Percentiles rank a stretch among this genome's conserved stretches.
These are phyloP conservation scores for Crambe crambe DNA, from an alignment of 37 sponge, comb jelly and placozoan genomes.

Conservation along the genomic window DNA sequence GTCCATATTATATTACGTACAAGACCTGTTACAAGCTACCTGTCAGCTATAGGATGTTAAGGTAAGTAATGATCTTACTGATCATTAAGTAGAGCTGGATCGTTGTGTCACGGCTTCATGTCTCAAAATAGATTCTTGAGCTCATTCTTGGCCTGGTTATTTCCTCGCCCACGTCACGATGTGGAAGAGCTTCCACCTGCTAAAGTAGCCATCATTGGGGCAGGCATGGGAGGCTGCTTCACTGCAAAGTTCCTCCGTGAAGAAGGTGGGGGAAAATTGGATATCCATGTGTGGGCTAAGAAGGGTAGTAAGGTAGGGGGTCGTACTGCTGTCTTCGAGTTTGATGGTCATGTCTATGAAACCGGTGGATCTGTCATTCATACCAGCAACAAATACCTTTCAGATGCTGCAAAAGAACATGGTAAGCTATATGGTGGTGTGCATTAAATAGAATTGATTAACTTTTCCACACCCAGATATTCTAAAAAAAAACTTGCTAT, in stretches of 20 bases:
- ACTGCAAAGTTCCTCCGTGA: constrained; percentile 83
- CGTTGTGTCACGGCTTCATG: no score
- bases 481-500: no score
- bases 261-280: constrained; percentile 48
- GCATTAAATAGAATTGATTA: neutral
- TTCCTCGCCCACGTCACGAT: neutral
- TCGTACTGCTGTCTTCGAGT: constrained; percentile 55
- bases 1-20: no score
- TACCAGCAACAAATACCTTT: constrained; percentile 82
- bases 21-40: no score
- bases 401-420: constrained; percentile 54
- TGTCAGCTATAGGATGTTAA: no score
- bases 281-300: constrained; percentile 74
- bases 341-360: constrained; percentile 73
- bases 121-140: no score
- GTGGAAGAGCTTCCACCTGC: constrained; percentile 17
- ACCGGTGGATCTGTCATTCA: constrained; percentile 83
- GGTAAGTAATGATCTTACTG: no score
- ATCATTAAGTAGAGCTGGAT: no score
- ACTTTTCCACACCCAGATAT: neutral
- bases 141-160: constrained; percentile 9
- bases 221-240: constrained; percentile 78
- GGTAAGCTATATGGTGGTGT: constrained; percentile 31
- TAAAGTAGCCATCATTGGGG: constrained; percentile 76
- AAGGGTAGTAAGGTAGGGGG: constrained; percentile 69